Evolutionary conservation across 2,888 invertebrate genomes (phyloP), one percentile per base, ranked within the genome.

Genomic region (Vesta saturnalis): DNA sequence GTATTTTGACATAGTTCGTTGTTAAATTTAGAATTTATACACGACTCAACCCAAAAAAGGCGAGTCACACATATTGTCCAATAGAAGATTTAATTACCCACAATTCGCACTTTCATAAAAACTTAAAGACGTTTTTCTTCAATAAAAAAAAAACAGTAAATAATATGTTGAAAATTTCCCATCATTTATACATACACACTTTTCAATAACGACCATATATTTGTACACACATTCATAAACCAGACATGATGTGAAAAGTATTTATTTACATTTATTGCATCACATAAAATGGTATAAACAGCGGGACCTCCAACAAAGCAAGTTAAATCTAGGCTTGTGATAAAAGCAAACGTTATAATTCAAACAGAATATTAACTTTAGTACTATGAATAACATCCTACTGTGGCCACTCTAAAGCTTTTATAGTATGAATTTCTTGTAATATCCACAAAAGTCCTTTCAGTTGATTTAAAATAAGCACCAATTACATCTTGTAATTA

Each of bases 181-280:
- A n/a, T n/a, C n/a, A n/a, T n/a, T n/a, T n/a, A n/a, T n/a, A n/a
- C n/a, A n/a, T n/a, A n/a, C n/a, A n/a, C n/a, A n/a, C n/a, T n/a
- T n/a, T n/a, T n/a, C n/a, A n/a, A n/a, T n/a, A n/a, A n/a, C n/a
- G n/a, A n/a, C n/a, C 43, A 30, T 59, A 60, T 55, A 60, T 60
- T 65, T 60, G 22, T 15, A 22, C 46, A 43, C 49, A 54, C 55
- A 46, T 60, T 46, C 55, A 65, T 65, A 65, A 65, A 65, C 60
- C 65, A 65, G 12, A 30, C 12, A 39, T 60, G 65, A 65, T 65
- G 55, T 56, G 65, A 60, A 65, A 65, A 65, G 60, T 65, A 60
- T 65, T 65, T 65, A 65, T 60, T 60, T 65, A 60, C 60, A 65
- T 65, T 65, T 65, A 65, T 60, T 65, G 55, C 65, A 56, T 46